Conservation (phyloP, 2,888 invertebrate species). For the Athripsodes cinereus region DNA sequence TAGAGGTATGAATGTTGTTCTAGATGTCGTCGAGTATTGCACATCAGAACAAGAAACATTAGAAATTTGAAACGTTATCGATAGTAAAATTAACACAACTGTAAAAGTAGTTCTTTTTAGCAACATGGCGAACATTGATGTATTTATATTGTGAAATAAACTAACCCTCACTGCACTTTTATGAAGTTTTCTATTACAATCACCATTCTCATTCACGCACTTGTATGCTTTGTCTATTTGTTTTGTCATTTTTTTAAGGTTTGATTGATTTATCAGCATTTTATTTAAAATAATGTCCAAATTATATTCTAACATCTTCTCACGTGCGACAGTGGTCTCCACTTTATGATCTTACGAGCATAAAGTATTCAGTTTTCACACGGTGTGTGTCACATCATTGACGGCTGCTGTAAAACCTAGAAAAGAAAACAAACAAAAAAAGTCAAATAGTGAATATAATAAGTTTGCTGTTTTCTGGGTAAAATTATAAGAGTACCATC, state of each 20-base stretch:
- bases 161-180: conserved; percentile 10
- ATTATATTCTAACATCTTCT: neutral
- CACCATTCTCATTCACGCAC: conserved; percentile 12
- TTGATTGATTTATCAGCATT: neutral
- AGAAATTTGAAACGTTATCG: neutral
- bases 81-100: conserved; percentile 18
- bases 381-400: neutral
- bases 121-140: conserved; percentile 23
- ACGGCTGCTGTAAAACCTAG: neutral
- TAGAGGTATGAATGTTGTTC: neutral
- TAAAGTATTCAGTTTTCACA: neutral
- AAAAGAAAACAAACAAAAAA: neutral
- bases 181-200: neutral
- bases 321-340: too few species aligned
- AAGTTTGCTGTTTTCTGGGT: too few species aligned
- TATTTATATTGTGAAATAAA: conserved; percentile 17
- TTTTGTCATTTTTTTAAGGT: neutral
- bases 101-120: conserved; percentile 26
- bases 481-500: too few species aligned
- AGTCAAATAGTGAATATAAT: too few species aligned
- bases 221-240: neutral
- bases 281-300: neutral
- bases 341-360: too few species aligned
- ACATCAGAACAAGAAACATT: conserved; percentile 2
- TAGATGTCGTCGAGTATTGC: neutral